Evolutionary conservation across 53 echinoderm and acorn worm genomes (phyloP), one percentile per base, ranked within the genome.

Genomic region (Mesocentrotus franciscanus): DNA sequence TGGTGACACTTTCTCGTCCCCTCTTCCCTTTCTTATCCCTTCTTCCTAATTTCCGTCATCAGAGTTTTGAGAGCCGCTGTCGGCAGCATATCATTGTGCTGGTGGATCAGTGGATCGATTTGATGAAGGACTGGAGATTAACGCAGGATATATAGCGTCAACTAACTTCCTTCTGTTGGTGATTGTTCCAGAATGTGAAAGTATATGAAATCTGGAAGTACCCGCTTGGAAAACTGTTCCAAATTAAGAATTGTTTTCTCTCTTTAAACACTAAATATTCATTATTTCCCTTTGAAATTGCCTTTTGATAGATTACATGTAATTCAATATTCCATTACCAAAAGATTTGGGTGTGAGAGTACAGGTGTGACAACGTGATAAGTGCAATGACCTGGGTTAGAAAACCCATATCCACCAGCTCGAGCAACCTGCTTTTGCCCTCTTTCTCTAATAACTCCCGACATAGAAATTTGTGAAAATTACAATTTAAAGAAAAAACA

Each of bases 61-160:
- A 84, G 39, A 42, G 16, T 49, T 90, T 59, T 27, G 27, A 90
- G 35, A 59, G 33, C 59, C 57, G 24, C 57, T 24, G 26, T 71
- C 2, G 71, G 33, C 33, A 33, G n/a, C 90, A 5, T 12, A 90
- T 90, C 60, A 24, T 61, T 11, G 22, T 36, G 18, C 24, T 22
- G 42, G 60, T 90, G 90, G 11, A 90, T 90, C 90, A 17, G 8
- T 30, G 59, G 30, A 90, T 90, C 7, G 60, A 59, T 14, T 30
- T 12, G 60, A 90, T 10, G 90, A 90, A 60, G 90, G 61, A 90
- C 29, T 22, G 71, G 71, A 35, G 92, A 92, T 92, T 92, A 70
- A 92, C 92, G 71, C 92, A 70, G 71, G 71, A 92, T 68, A 3
- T 12, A 70, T 42, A 62, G 71, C 70, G 49, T 62, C 71, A 33